Base-by-base conservation (phyloP, 2,797 vertebrate species). In the Danio kyathit region DNA sequence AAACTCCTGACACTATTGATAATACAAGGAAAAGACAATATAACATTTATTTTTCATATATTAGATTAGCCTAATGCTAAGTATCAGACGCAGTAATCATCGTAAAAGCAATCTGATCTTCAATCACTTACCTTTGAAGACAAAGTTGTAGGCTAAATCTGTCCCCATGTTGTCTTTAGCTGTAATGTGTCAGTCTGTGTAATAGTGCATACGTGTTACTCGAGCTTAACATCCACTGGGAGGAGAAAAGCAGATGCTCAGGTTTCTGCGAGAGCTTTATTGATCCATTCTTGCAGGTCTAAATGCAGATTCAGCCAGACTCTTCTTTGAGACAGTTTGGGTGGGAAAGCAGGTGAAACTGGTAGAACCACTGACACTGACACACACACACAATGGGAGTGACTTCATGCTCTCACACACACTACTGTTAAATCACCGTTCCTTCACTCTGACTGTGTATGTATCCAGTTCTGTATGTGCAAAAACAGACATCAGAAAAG, bases 131-230 rank as follows among this genome's bases (percentile, higher is more conserved):
- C 94, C 94, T 91, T 95, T 95, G 82, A 94, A 95, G 81, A 95
- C 94, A 89, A 95, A 95, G 88, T 95, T 95, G 88, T 94, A 95
- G 1, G 90, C 84, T 17, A 95, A 91, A 81, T 95, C 93, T 40
- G 91, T 89, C 41, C 90, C 92, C 94, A 95, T 95, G 80, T 72
- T 81, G 40, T 21, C 40, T 63, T 54, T 60, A 46, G 63, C 64
- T 57, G 66, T 44, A 46, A 56, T 49, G 40, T 41, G 77, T 81
- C 43, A 77, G 66, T 57, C 76, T 76, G 57, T 43, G 3, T 63
- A 19, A 19, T 14, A 48, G 48, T 21, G 56, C 9, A n/a, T 72
- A 16, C 38, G 61, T 81, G 63, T 44, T 51, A 7, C 66, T 46
- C 29, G 9, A 6, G 5, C 69, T 43, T 4, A 13, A 19, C 81